Conservation (phyloP, 1,140 invertebrate genomes). For the Acarapis woodi region DNA sequence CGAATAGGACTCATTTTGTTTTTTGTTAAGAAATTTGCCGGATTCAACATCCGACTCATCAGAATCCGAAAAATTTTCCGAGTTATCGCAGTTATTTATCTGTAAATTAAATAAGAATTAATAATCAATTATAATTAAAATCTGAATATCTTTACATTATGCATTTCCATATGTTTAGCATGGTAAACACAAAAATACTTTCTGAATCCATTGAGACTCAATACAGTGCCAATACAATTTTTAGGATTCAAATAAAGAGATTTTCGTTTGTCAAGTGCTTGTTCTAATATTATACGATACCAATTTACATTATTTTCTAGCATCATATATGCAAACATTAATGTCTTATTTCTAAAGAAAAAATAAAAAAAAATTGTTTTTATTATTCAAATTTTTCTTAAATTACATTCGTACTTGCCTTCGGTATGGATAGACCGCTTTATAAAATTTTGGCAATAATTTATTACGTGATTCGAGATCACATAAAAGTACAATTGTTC, state of each 20-base stretch:
- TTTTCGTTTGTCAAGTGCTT: constrained; percentile 42
- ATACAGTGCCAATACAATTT: constrained; percentile 86
- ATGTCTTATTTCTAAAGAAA: constrained; percentile 47
- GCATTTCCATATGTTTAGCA: constrained; percentile 44
- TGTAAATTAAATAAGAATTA: not conserved
- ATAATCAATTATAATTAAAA: not conserved
- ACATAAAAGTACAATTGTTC: constrained; percentile 64
- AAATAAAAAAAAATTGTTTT: constrained; percentile 8
- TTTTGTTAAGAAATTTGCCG: constrained; percentile 15
- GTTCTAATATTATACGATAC: constrained; percentile 61
- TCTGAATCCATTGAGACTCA: constrained; percentile 74
- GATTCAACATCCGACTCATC: constrained; percentile 26
- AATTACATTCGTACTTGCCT: constrained; percentile 28
- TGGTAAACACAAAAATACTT: constrained; percentile 98
- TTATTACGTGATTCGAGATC: constrained; percentile 57
- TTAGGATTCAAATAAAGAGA: constrained; percentile 72
- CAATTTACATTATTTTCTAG: constrained; percentile 64
- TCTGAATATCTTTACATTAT: not conserved
- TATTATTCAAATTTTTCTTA: constrained; percentile 6
- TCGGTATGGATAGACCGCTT: constrained; percentile 73
- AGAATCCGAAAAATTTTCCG: constrained; percentile 15
- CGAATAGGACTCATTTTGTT: constrained; percentile 2
- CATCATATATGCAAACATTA: constrained; percentile 72
- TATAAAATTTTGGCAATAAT: constrained; percentile 64
- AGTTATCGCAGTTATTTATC: constrained; percentile 1